Evolutionary conservation across 1,140 invertebrate genomes (phyloP).

Genomic region (Ceratina australensis): DNA sequence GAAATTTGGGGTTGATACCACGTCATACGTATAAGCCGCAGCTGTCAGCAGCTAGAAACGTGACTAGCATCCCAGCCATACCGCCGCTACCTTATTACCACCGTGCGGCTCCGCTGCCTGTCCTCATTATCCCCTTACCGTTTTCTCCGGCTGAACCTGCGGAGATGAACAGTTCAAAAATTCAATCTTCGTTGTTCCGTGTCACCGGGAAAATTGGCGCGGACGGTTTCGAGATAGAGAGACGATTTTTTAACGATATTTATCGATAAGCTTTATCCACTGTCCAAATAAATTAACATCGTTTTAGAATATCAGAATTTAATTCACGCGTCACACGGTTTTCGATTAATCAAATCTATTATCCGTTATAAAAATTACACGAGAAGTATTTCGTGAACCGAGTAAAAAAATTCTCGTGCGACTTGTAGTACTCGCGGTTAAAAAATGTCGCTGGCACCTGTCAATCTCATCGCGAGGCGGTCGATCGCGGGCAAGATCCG

Average conservation of each 20-base stretch:
- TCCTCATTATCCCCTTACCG: conserved; percentile 79
- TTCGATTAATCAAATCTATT: too few relatives aligned
- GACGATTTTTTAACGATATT: neutral
- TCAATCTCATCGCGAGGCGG: conserved; percentile 14
- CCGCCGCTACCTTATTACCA: conserved; percentile 77
- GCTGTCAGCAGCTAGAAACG: conserved; percentile 79
- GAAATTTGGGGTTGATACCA: conserved; percentile 79
- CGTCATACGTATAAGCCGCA: conserved; percentile 80
- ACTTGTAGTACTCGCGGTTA: neutral
- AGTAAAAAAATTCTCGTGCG: neutral
- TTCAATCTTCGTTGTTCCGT: conserved; percentile 67
- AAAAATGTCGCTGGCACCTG: conserved; percentile 17
- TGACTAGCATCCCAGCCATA: conserved; percentile 77
- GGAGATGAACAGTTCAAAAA: conserved; percentile 68
- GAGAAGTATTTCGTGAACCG: neutral
- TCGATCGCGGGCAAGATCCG: conserved; percentile 20
- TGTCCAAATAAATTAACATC: neutral
- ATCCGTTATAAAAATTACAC: too few relatives aligned
- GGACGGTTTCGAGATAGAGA: neutral
- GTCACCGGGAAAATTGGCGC: neutral
- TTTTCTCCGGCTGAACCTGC: conserved; percentile 67
- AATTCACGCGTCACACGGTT: too few relatives aligned
- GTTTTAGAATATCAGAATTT: neutral
- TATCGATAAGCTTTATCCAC: conserved; percentile 3
- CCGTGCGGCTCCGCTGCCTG: conserved; percentile 71